A percentile compares a stretch with the other conserved stretches of the same genome.
phyloP scores from a whole-genome alignment of 2,888 invertebrate genomes.

The Lacanobia oleracea region DNA sequence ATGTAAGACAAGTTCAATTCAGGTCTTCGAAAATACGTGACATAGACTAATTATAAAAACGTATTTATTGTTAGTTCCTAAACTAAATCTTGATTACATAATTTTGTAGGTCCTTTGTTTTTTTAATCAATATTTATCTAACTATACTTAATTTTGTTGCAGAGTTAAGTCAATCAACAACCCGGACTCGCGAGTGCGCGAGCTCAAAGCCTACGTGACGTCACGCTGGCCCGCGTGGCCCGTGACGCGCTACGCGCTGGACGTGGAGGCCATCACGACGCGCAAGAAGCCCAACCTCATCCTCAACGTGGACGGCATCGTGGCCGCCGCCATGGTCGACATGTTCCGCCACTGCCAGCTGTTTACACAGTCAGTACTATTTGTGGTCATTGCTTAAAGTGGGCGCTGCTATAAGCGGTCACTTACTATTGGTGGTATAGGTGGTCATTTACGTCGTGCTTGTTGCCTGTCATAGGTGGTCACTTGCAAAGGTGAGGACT shows the following conservation, averaged over 20 bases:
- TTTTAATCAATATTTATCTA: too few relatives aligned
- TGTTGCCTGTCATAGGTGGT: background rate
- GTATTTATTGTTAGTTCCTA: too few relatives aligned
- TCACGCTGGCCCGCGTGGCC: conserved; percentile 98
- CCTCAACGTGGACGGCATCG: conserved; percentile 99
- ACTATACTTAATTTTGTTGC: conserved; percentile 24
- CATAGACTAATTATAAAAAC: too few relatives aligned
- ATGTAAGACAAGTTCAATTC: too few relatives aligned
- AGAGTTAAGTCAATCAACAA: conserved; percentile 98
- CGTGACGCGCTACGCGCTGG: conserved; percentile 98
- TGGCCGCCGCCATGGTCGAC: conserved; percentile 99
- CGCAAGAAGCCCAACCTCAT: conserved; percentile 99
- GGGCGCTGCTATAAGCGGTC: background rate
- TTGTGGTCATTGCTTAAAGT: background rate
- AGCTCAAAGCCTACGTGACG: conserved; percentile 98
- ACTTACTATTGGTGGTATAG: too few relatives aligned
- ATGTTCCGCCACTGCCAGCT: conserved; percentile 98
- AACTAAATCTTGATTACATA: too few relatives aligned
- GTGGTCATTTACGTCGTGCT: background rate
- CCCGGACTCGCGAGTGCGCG: conserved; percentile 99
- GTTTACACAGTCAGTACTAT: conserved; percentile 95
- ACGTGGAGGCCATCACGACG: conserved; percentile 99
- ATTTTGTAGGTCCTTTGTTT: too few relatives aligned
- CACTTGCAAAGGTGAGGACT: too few relatives aligned
- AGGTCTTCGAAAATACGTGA: too few relatives aligned